These are phyloP conservation scores for Lasioglossum albipes DNA, from an alignment of 1,140 invertebrate species.

Conservation along the genomic window DNA sequence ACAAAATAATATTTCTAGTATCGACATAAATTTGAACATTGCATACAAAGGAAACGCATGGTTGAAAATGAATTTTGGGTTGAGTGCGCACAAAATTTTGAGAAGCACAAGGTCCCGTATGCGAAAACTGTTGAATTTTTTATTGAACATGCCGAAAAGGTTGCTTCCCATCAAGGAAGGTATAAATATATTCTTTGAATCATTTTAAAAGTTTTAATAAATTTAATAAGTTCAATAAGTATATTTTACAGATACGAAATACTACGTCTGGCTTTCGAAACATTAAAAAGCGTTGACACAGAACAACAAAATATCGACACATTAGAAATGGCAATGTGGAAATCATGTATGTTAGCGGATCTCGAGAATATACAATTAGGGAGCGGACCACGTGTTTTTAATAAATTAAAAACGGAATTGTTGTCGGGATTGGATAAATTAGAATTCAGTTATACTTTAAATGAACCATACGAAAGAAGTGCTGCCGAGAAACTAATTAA, in stretches of 20 bases:
- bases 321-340: conserved; percentile 77
- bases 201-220: background rate
- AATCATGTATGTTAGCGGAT: conserved; percentile 73
- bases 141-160: conserved; percentile 78
- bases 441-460: conserved; percentile 64
- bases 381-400: conserved; percentile 56
- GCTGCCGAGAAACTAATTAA: conserved; percentile 70
- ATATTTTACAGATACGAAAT: conserved; percentile 69
- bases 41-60: conserved; percentile 67
- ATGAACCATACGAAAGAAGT: conserved; percentile 59
- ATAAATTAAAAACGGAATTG: conserved; percentile 74
- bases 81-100: conserved; percentile 81
- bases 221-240: background rate
- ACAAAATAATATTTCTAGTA: conserved; percentile 59
- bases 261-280: conserved; percentile 70
- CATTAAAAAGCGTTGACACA: conserved; percentile 65
- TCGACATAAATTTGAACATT: conserved; percentile 70
- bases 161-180: conserved; percentile 73
- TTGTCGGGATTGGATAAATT: conserved; percentile 66
- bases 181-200: conserved; percentile 24
- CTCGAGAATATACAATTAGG: conserved; percentile 70
- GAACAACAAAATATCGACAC: conserved; percentile 69
- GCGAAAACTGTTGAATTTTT: conserved; percentile 82
- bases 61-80: conserved; percentile 80
- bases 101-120: conserved; percentile 79